These are phyloP conservation scores for Coreoperca whiteheadi DNA, from an alignment of 2,113 vertebrate genomes.

Conservation along the genomic window DNA sequence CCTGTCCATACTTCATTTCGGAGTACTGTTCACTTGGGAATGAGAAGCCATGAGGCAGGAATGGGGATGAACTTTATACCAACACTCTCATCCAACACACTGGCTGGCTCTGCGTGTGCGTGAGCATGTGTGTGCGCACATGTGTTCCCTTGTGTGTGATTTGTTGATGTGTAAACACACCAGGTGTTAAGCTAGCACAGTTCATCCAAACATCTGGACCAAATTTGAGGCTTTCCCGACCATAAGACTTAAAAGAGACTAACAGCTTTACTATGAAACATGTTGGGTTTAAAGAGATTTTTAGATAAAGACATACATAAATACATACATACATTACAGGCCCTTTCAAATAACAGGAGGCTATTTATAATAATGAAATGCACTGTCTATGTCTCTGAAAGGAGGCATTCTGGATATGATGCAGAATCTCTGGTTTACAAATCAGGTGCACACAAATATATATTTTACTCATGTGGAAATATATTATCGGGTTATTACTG, in stretches of 20 bases:
- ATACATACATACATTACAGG: neutral
- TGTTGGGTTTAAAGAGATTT: neutral
- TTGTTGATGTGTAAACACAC: constrained; percentile 25
- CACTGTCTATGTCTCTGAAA: neutral
- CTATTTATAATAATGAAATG: neutral
- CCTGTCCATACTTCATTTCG: constrained; percentile 77
- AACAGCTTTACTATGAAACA: neutral
- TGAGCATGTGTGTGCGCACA: neutral
- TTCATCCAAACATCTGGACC: constrained; percentile 47
- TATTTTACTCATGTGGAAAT: neutral
- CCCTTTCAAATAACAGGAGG: neutral
- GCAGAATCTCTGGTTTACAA: neutral
- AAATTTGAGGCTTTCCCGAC: neutral
- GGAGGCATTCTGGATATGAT: neutral
- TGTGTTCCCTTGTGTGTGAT: neutral
- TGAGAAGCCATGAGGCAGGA: constrained; percentile 52
- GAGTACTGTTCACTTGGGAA: constrained; percentile 64
- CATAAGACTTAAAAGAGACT: neutral
- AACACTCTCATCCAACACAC: constrained; percentile 51
- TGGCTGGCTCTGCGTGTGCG: constrained; percentile 26
- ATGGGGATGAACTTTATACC: constrained; percentile 58
- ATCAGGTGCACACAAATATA: neutral
- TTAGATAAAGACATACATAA: neutral
- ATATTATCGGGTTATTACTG: neutral
- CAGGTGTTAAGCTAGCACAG: constrained; percentile 7